Percentiles rank a stretch among this genome's conserved stretches.
These are phyloP conservation scores for Valencia hispanica DNA, from an alignment of 2,797 vertebrate species.

Conservation along the genomic window DNA sequence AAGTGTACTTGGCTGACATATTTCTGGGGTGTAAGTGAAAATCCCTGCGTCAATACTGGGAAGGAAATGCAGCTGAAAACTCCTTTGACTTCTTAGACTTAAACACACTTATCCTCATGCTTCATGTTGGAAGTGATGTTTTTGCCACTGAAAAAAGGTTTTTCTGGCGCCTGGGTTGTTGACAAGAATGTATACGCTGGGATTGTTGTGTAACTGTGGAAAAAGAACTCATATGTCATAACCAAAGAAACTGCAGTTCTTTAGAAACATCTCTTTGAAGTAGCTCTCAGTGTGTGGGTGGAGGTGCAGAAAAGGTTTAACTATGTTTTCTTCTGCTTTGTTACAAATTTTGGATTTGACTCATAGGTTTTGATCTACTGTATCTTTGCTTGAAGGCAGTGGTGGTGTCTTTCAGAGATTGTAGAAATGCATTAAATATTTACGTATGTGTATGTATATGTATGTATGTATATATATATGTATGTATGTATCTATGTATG, in stretches of 20 bases:
- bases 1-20: background rate
- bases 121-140: background rate
- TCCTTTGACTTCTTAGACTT: background rate
- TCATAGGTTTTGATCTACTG: conserved; percentile 25
- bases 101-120: background rate
- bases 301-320: conserved; percentile 43
- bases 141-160: background rate
- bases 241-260: conserved; percentile 29
- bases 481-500: no score
- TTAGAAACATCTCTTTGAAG: conserved; percentile 28
- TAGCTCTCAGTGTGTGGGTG: conserved; percentile 38
- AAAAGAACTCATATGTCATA: conserved; percentile 28
- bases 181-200: conserved; percentile 5
- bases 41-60: background rate
- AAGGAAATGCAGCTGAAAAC: background rate
- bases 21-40: background rate
- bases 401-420: background rate
- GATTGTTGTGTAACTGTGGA: conserved; percentile 4
- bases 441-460: no score
- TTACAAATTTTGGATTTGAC: conserved; percentile 37
- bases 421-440: background rate
- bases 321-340: conserved; percentile 36
- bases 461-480: no score
- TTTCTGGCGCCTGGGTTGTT: background rate
- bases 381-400: conserved; percentile 9